Evolutionary conservation across 1,140 invertebrate species (phyloP), one percentile per base, ranked within the genome.

Genomic region (Heliothis subflexa): DNA sequence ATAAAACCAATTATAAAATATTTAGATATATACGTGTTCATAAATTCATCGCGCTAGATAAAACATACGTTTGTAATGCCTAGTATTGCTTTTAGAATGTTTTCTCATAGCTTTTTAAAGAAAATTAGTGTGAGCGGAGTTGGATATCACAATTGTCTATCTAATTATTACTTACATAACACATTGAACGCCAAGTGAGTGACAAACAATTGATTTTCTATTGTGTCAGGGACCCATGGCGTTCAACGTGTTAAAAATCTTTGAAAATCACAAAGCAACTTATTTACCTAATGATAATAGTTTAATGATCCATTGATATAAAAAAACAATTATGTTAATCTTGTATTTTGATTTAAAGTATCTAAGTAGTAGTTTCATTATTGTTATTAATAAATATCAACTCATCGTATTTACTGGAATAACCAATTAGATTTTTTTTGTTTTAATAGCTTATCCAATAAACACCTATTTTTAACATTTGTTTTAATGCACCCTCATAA

Each of bases 41-140:
- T 75, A 40, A 75, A 64, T 64, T 64, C 45, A 64, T 75, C n/a
- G 73, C 57, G 14, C 11, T 64, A 75, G 73, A n/a, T 18, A 59
- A 62, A 33, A 59, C 50, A 52, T 75, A 75, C 16, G 12, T 50
- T 40, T 64, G 61, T 64, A 64, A 71, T 40, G 33, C 16, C 12
- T 50, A 64, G 59, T 64, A 75, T 75, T 64, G 73, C 73, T 75
- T 75, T 75, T 75, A 75, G 73, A 25, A 75, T 54, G 52, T 66
- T 75, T 64, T 61, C 47, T 75, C 47, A 64, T 75, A 64, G 47
- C 47, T 75, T 75, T 52, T 64, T 33, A 64, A 52, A 52, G 28
- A 62, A 18, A 64, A 47, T 21, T 75, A 75, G 59, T 5, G 59
- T 21, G 59, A 49, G 10, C n/a, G 16, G 47, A 33, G 18, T 7